Percentiles rank a stretch among this genome's conserved stretches.
Evolutionary conservation across 2,888 invertebrate species (phyloP).

Genomic region (Tiliacea citrago): DNA sequence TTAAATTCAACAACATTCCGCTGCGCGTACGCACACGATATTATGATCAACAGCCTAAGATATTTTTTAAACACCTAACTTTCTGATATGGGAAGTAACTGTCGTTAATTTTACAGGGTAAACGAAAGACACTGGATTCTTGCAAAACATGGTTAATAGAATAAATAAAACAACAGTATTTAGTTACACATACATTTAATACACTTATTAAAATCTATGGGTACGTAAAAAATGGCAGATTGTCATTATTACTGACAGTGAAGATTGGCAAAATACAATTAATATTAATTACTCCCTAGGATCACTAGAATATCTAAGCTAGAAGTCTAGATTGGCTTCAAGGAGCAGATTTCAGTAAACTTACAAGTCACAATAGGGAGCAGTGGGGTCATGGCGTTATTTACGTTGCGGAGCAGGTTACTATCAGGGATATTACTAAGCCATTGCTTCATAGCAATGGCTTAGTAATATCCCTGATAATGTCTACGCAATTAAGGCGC

Average conservation of each 20-base stretch:
- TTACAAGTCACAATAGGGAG: slow-evolving; percentile 14
- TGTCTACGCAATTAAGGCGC: no score
- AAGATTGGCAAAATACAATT: slow-evolving; percentile 88
- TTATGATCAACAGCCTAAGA: no score
- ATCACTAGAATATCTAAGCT: slow-evolving; percentile 82
- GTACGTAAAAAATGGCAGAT: slow-evolving; percentile 90
- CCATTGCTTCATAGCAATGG: no score
- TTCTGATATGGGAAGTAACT: no score
- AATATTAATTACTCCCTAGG: slow-evolving; percentile 82
- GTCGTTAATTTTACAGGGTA: no score
- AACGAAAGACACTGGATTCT: neutral
- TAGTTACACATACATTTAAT: slow-evolving; percentile 86
- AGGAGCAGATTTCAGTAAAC: slow-evolving; percentile 77
- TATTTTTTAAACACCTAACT: no score
- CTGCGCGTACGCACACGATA: no score
- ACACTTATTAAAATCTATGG: slow-evolving; percentile 88
- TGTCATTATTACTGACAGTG: slow-evolving; percentile 86
- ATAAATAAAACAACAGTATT: slow-evolving; percentile 64
- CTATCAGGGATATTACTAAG: no score
- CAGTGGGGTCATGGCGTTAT: neutral
- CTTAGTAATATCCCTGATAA: no score
- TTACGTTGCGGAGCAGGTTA: no score
- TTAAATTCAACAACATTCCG: no score
- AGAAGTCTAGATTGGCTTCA: slow-evolving; percentile 73
- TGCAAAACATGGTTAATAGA: no score